Percentiles rank a stretch among this genome's conserved stretches.
Conservation (phyloP, 2,888 invertebrate genomes). For the Agrotis ipsilon region DNA sequence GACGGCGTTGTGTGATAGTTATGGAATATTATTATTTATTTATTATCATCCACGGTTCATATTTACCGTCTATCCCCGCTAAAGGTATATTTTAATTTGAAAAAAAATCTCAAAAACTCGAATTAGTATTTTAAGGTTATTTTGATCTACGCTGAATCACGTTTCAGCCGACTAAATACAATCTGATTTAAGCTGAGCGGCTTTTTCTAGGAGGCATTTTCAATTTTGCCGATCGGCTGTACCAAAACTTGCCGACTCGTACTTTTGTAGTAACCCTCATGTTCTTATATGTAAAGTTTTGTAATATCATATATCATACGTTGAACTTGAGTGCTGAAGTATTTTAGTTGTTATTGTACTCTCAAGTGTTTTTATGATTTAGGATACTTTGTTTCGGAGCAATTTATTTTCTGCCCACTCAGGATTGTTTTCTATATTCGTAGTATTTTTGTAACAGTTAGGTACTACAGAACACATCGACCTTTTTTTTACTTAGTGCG, state of each 20-base stretch:
- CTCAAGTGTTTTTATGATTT: constrained; percentile 48
- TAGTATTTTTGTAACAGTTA: background rate
- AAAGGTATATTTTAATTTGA: too few relatives aligned
- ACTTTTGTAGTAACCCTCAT: background rate
- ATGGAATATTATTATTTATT: too few relatives aligned
- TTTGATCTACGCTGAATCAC: too few relatives aligned
- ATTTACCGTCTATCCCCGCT: too few relatives aligned
- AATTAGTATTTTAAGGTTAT: too few relatives aligned
- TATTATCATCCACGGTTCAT: too few relatives aligned
- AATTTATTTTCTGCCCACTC: constrained; percentile 21
- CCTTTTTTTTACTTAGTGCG: background rate
- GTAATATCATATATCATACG: constrained; percentile 45
- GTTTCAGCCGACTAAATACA: too few relatives aligned
- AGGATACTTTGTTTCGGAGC: constrained; percentile 22
- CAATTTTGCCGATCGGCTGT: background rate
- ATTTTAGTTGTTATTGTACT: constrained; percentile 29
- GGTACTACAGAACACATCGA: background rate
- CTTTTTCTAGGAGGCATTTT: too few relatives aligned
- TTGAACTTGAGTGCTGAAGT: constrained; percentile 52
- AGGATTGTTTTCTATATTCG: background rate
- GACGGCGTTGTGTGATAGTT: too few relatives aligned
- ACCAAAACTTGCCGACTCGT: background rate
- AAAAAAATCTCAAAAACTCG: too few relatives aligned
- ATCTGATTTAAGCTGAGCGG: too few relatives aligned
- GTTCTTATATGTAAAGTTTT: constrained; percentile 48